Evolutionary conservation across 2,888 invertebrate species (phyloP).

Genomic region (Sipunculus nudus): DNA sequence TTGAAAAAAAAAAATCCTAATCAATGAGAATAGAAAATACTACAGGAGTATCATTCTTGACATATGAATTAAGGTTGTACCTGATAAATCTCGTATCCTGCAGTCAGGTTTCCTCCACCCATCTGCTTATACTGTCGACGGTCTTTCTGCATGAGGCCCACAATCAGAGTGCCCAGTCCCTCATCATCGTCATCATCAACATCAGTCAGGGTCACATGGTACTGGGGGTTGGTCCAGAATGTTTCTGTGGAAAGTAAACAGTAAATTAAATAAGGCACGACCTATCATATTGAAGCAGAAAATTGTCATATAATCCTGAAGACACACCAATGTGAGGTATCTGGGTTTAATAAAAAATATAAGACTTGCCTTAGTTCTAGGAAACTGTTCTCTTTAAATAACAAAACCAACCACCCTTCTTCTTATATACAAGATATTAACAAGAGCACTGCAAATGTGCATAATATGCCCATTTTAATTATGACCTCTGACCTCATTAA

Average conservation of each 20-base stretch:
- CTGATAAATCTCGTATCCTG: constrained; percentile 37
- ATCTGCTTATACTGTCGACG: constrained; percentile 71
- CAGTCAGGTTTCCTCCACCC: constrained; percentile 31
- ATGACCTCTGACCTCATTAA: too few relatives aligned
- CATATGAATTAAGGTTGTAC: too few relatives aligned
- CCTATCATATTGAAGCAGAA: not conserved
- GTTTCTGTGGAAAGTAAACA: constrained; percentile 46
- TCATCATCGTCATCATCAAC: constrained; percentile 75
- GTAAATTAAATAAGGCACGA: not conserved
- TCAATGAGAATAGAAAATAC: too few relatives aligned
- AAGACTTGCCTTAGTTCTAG: too few relatives aligned
- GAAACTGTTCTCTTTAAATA: too few relatives aligned
- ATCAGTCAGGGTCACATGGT: constrained; percentile 56
- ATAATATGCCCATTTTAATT: too few relatives aligned
- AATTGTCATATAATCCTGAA: not conserved
- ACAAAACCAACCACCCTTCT: too few relatives aligned
- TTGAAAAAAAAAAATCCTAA: too few relatives aligned
- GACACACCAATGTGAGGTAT: not conserved
- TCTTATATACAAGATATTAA: too few relatives aligned
- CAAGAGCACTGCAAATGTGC: too few relatives aligned
- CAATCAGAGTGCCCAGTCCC: constrained; percentile 91
- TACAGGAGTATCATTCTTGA: too few relatives aligned
- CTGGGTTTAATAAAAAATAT: too few relatives aligned
- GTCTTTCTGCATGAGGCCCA: constrained; percentile 97
- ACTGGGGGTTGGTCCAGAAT: constrained; percentile 64